phyloP scores from a whole-genome alignment of 2,888 invertebrate genomes.

The Agriopis marginaria region DNA sequence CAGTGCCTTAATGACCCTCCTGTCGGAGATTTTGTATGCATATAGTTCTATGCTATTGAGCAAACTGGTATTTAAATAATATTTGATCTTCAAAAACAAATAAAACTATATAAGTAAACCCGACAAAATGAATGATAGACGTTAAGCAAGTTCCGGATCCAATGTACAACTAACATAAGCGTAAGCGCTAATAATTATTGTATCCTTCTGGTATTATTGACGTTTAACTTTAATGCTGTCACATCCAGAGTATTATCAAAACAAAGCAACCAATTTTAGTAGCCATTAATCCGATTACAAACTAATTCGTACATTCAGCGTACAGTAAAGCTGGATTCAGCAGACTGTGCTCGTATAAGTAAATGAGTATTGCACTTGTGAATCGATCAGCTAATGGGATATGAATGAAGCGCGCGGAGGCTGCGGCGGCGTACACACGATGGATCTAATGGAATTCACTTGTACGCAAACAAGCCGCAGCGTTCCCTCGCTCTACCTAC shows the following conservation, averaged over 20 bases:
- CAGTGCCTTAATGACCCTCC: conserved; percentile 40
- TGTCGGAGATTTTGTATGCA: conserved; percentile 35
- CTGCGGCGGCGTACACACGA: conserved; percentile 77
- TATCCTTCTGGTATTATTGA: neutral
- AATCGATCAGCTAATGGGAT: conserved; percentile 85
- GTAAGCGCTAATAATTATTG: neutral
- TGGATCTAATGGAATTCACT: conserved; percentile 85
- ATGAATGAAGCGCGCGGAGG: conserved; percentile 80
- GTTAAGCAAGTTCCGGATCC: neutral
- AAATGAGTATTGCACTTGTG: conserved; percentile 75
- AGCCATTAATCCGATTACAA: conserved; percentile 39
- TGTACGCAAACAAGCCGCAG: conserved; percentile 84
- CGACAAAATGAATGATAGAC: neutral
- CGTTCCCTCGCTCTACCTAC: conserved; percentile 65
- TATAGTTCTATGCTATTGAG: conserved; percentile 35
- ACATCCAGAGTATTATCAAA: conserved; percentile 9
- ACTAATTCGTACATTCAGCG: conserved; percentile 43
- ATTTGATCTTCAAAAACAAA: neutral
- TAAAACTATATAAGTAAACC: neutral
- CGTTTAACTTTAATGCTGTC: conserved; percentile 1
- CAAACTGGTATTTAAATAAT: conserved; percentile 12
- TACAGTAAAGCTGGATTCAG: conserved; percentile 42
- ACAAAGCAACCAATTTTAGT: conserved; percentile 18
- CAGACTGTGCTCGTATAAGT: conserved; percentile 47
- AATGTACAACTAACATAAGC: neutral